Base-by-base conservation (phyloP, 2,113 vertebrate genomes). In the Mellivora capensis region DNA sequence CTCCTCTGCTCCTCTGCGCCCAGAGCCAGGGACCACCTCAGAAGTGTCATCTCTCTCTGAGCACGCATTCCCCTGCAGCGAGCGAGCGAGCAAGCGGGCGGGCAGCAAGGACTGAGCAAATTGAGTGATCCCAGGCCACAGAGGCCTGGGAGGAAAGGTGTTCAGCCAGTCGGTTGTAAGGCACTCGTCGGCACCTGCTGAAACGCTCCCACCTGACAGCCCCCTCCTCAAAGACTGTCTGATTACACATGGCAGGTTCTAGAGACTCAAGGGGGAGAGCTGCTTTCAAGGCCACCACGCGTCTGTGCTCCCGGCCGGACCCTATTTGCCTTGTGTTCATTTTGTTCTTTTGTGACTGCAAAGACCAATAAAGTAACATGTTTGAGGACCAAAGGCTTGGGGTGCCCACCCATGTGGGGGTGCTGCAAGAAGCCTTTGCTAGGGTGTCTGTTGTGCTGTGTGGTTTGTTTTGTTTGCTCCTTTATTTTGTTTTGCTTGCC, bases 51-150 rank as follows among this genome's bases (percentile, higher is more conserved):
- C 98, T 97, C 94, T 98, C 97, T 90, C 95, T 84, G 12, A 98
- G 98, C 98, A 97, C 91, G 97, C 97, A 96, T 96, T 99, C 95
- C 95, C 97, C 82, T 98, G 98, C 97, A 97, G 98, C 67, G 34
- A 69, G 67, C 67, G 15, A 93, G 76, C 90, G 81, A 98, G 98
- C 91, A 76, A 97, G 98, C 96, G 96, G 98, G 98, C 96, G 1
- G 98, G 98, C 98, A 97, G 98, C 98, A 98, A 98, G 98, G 97
- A 97, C 98, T 98, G 98, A 98, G 98, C 99, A 99, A 92, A 98
- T 90, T 98, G 98, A 97, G 94, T 98, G 98, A 97, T 96, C 94
- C 92, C 44, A 57, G 98, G 98, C 98, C 98, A 98, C 98, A 98
- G 98, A 98, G 98, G 97, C 98, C 98, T 98, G 97, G 97, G 97